Base-by-base conservation (phyloP, 2,888 invertebrate genomes). In the Pterostichus madidus region DNA sequence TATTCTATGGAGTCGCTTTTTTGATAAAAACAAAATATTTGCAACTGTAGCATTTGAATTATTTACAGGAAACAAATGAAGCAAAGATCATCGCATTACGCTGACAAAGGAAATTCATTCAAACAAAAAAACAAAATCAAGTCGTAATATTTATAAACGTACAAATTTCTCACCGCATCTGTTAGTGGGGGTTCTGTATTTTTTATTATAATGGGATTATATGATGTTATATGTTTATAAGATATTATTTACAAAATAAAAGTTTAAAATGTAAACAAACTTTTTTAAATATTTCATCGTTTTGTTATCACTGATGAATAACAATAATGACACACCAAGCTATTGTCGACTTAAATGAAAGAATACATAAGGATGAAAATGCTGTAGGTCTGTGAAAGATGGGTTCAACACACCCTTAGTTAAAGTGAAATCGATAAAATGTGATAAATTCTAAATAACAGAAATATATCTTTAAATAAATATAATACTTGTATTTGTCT, bases 381-480 rank as follows among this genome's bases (percentile, higher is more conserved):
- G 39, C 68, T 44, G 15, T 68, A 49, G 49, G 53, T 77, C n/a
- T 68, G 68, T 53, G 31, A 68, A 53, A 68, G 64, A 83, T 85
- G 87, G 86, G 88, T 88, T 88, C 88, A 89, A 89, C 89, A 89
- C 89, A 89, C 89, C 89, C 89, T 88, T 86, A 87, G 85, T 85
- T 86, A 86, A 24, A 86, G 86, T 85, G 84, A 86, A 88, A 89
- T 89, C 89, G 87, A 89, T 89, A 88, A 88, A 88, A 88, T 88
- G 84, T 84, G 84, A 84, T 84, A 84, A 84, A 85, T 84, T 80
- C 73, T 52, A 83, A 84, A 83, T 75, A 79, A 83, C 44, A 83
- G 84, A 82, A 61, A 81, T 59, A 75, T 80, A 68, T 52, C 13
- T 71, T 3, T 39, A 6, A 10, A 44, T 17, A 44, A 46, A 17